Conservation (phyloP, 2,888 invertebrate genomes). For the Lasioglossum oenotherae region DNA sequence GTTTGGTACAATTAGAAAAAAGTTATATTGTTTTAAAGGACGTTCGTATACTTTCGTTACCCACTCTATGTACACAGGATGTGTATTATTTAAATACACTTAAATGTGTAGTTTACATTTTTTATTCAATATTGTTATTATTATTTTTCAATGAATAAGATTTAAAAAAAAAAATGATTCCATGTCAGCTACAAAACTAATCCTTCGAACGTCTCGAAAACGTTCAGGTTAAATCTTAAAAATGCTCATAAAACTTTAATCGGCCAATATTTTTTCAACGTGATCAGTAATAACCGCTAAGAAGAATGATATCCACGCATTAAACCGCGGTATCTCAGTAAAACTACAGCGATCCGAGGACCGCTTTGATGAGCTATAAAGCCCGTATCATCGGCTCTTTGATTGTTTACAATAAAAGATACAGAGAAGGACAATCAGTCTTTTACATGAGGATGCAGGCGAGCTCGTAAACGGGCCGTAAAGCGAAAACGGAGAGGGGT, state of each 20-base stretch:
- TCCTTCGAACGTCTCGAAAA: no score
- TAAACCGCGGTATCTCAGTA: background rate
- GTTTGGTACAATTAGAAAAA: no score
- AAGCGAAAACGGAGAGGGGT: slow-evolving; percentile 19
- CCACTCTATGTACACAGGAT: no score
- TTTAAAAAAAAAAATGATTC: no score
- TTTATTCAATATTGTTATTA: no score
- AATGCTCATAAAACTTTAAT: background rate
- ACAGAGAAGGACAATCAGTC: slow-evolving; percentile 31
- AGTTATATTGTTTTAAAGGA: no score
- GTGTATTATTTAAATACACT: no score
- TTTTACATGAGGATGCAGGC: slow-evolving; percentile 34
- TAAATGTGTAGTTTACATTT: no score
- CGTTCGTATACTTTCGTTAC: no score
- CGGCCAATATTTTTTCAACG: background rate
- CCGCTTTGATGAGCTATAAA: slow-evolving; percentile 22
- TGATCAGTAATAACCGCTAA: background rate
- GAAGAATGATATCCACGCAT: background rate
- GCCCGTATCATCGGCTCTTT: background rate
- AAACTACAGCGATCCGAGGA: background rate
- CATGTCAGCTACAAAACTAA: no score
- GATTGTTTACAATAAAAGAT: slow-evolving; percentile 55
- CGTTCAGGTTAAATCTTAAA: no score
- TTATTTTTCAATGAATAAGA: no score
- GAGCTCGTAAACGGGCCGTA: slow-evolving; percentile 56